Evolutionary conservation across 2,797 vertebrate genomes (phyloP), one percentile per base, ranked within the genome.

Genomic region (Sebastes hopkinsi): DNA sequence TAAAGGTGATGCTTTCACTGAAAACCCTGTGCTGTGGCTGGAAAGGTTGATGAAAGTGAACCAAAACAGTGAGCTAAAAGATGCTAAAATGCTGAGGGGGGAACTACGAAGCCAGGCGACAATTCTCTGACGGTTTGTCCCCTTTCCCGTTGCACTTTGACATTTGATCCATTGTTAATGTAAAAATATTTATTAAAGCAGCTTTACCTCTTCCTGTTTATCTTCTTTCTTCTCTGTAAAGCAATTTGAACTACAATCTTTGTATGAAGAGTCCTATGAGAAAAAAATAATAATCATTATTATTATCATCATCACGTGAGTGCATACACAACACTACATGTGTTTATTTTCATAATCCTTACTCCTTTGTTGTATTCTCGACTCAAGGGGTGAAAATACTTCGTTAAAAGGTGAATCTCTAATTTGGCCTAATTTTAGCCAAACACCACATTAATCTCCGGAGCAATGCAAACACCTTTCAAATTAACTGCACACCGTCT

Each of bases 401-500:
- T 22, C 8, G 69, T 72, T 29, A 58, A 83, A 83, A 62, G 56
- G 22, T 76, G 36, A 52, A 52, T 68, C 54, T 59, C 4, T 58
- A 64, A 73, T 82, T 67, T 12, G 50, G 11, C 20, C 42, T 62
- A 70, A 81, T 87, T 66, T 61, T 42, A 55, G 4, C 29, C 75
- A 65, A 79, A 79, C 67, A 46, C 8, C 36, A 32, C 56, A 38
- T 71, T 66, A 18, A 50, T 65, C 74, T 82, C 46, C 20, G 12
- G 36, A 78, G 46, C 29, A 68, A 84, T 61, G 18, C 75, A 75
- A 70, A 76, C 70, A 59, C 23, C 14, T 36, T 29, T 75, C 20
- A 79, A 77, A 84, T 75, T 9, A 88, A 59, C 42, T 9, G 10
- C 50, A 55, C 64, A 61, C 3, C 30, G 55, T 66, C 8, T 52